These are phyloP conservation scores for Hesperophylax magnus DNA, from an alignment of 1,140 invertebrate species.

Conservation along the genomic window DNA sequence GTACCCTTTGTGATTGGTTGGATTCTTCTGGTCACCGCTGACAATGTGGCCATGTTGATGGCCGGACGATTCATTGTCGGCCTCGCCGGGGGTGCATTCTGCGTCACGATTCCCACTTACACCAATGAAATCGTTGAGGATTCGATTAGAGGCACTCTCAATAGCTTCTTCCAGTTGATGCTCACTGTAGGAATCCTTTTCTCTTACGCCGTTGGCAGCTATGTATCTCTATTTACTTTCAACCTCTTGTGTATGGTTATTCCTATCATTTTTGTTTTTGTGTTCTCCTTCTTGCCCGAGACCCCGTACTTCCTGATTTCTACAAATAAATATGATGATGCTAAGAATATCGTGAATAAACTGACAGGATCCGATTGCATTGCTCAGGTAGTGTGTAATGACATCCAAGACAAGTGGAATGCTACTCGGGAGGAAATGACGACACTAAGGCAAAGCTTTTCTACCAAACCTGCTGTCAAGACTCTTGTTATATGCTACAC, in stretches of 20 bases:
- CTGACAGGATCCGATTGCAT: constrained; percentile 79
- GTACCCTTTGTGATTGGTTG: constrained; percentile 84
- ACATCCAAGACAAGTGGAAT: constrained; percentile 74
- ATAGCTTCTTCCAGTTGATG: constrained; percentile 84
- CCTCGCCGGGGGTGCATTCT: constrained; percentile 81
- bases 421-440: constrained; percentile 68
- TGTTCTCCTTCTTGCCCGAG: constrained; percentile 86
- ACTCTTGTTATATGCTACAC: constrained; percentile 81
- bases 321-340: constrained; percentile 75
- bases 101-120: constrained; percentile 84
- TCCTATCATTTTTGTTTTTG: constrained; percentile 76
- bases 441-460: constrained; percentile 72
- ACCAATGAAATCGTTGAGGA: constrained; percentile 87
- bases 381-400: constrained; percentile 73
- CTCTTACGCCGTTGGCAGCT: constrained; percentile 77
- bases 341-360: constrained; percentile 74
- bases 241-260: constrained; percentile 78
- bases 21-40: constrained; percentile 79
- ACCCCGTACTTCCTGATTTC: constrained; percentile 76
- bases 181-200: constrained; percentile 82
- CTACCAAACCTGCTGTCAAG: constrained; percentile 74
- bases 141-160: constrained; percentile 83
- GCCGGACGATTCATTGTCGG: constrained; percentile 83
- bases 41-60: constrained; percentile 78
- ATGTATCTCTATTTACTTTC: constrained; percentile 72